phyloP scores from a whole-genome alignment of 2,113 vertebrate species.

The Trochalopteron elliotii region DNA sequence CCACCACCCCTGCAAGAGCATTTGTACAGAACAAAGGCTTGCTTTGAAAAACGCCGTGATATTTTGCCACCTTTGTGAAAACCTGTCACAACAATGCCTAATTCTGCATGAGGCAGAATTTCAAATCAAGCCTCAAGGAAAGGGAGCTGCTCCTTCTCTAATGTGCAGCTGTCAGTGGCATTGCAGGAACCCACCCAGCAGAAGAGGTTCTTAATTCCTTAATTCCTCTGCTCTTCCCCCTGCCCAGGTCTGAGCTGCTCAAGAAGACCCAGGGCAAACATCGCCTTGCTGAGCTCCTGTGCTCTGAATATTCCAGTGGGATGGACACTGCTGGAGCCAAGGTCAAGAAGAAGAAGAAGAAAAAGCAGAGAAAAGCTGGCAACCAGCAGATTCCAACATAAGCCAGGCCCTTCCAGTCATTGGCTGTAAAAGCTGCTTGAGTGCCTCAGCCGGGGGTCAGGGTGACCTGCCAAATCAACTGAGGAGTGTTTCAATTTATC shows the following conservation, averaged over 20 bases:
- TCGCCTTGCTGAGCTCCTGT: slow-evolving; percentile 69
- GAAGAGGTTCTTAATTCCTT: neutral
- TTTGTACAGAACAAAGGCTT: slow-evolving; percentile 78
- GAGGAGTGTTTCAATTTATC: neutral
- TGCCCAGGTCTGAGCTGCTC: slow-evolving; percentile 68
- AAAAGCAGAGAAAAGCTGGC: neutral
- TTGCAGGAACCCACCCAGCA: slow-evolving; percentile 35
- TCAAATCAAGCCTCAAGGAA: slow-evolving; percentile 64
- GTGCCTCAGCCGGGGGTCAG: neutral
- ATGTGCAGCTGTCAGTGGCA: neutral
- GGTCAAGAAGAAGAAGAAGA: slow-evolving; percentile 55
- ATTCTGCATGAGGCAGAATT: slow-evolving; percentile 67
- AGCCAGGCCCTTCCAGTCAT: neutral
- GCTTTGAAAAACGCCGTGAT: slow-evolving; percentile 72
- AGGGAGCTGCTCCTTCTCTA: slow-evolving; percentile 40
- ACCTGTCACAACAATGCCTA: slow-evolving; percentile 70
- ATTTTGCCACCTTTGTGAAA: slow-evolving; percentile 76
- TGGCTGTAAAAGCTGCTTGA: neutral
- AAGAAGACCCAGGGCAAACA: slow-evolving; percentile 52
- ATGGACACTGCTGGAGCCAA: slow-evolving; percentile 45
- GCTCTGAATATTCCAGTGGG: slow-evolving; percentile 86
- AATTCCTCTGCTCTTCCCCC: slow-evolving; percentile 41
- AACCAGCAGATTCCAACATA: neutral
- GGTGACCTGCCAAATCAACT: neutral
- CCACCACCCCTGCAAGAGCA: slow-evolving; percentile 58